Evolutionary conservation across 2,797 vertebrate genomes (phyloP), one percentile per base, ranked within the genome.

Genomic region (Falco biarmicus): DNA sequence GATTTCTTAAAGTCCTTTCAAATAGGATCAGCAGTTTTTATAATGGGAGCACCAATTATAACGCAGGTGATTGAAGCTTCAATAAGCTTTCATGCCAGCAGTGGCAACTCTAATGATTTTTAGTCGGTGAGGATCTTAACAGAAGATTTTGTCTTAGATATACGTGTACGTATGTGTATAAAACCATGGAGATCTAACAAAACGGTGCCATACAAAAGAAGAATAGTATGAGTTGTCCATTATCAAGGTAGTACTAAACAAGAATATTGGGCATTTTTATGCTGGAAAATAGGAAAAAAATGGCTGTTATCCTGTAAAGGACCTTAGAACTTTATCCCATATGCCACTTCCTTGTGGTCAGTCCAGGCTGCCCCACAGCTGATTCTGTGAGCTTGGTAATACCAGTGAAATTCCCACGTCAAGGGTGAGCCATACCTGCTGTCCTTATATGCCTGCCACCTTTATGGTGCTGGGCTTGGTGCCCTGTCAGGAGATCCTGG

Each of bases 1-100:
- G 79, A 59, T 93, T 59, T 91, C 96, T 95, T 64, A 50, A 95
- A 65, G 28, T 92, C 39, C 59, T 97, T 91, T 70, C 68, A 87
- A 66, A 86, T 70, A 84, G 66, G 53, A 96, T 84, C 80, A 89
- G 64, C 8, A 77, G 41, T 10, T 96, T 95, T 94, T 75, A 64
- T 93, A 95, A 77, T 43, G 37, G 26, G 92, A 93, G 61, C 13
- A 8, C 11, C 37, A 75, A 25, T 81, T 88, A 70, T 53, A 79
- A 59, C 0, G 3, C 28, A 85, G 53, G 29, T 86, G 78, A 84
- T 15, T 81, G 73, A 90, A 76, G 83, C 22, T 71, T 39, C 65
- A 63, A 56, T 81, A 77, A 75, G 50, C 16, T 94, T 91, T 84
- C 43, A 63, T 0, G 1, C 0, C 1, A 69, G 26, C 22, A 76